Evolutionary conservation across 92 coral and sea anemone genomes (phyloP), one percentile per base, ranked within the genome.

Genomic region (Parazoanthus swiftii): DNA sequence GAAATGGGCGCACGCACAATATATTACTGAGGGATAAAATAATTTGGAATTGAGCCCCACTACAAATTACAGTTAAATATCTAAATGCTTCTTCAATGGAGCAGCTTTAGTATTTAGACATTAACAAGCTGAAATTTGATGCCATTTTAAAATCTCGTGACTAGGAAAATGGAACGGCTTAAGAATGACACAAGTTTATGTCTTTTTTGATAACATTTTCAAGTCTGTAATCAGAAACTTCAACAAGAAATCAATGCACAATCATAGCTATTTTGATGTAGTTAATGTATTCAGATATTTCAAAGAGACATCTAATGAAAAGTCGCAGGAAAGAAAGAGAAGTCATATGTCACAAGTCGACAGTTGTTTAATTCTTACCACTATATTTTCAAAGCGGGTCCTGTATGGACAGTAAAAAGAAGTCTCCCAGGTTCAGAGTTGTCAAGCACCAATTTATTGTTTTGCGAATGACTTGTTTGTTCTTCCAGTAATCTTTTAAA

Each of bases 401-500:
- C 43, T 84, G 43, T 84, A 18, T 71, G 36, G 29, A 70, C 26
- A 66, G 77, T 37, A 4, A 50, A 33, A 70, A 72, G 65, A 71
- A 84, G 50, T 76, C 54, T 76, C 51, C 80, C 51, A 39, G 76
- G 78, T 44, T 83, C 70, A 83, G 54, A 68, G 37, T n/a, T 68
- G 86, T 83, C 78, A 83, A 70, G 48, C 66, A 68, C 77, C 63
- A n/a, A 38, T 84, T 70, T 74, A 84, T 84, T 84, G 87, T 84
- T 84, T 84, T 84, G 68, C 66, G 66, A 94, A 90, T 86, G 93
- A 81, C 59, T 73, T 93, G 94, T 94, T 94, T 92, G 90, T 92
- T 80, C 88, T 93, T 91, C 86, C 86, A 86, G 94, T 92, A 85
- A 91, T 94, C 95, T 91, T 89, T 86, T 92, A 91, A 92, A 93